Conservation (phyloP, 2,888 invertebrate genomes). For the Caenorhabditis angaria region DNA sequence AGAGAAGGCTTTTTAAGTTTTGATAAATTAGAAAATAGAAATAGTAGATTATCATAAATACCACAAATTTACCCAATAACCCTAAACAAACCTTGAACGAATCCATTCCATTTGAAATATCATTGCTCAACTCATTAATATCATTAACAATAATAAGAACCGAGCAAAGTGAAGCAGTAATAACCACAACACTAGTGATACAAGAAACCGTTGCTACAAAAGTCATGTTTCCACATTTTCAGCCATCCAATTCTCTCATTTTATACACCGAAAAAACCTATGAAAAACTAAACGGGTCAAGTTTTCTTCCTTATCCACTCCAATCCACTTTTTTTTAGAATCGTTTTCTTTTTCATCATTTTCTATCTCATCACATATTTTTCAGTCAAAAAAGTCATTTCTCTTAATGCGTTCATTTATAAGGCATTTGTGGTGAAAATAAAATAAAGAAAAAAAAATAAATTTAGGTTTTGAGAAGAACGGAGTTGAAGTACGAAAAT, state of each 20-base stretch:
- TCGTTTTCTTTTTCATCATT: slow-evolving; percentile 1
- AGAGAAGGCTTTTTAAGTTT: no score
- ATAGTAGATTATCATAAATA: no score
- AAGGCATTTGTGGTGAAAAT: slow-evolving; percentile 10
- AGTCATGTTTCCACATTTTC: slow-evolving; percentile 29
- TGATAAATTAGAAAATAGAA: no score
- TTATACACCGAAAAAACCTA: neutral
- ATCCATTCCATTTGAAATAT: slow-evolving; percentile 49
- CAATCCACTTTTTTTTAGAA: neutral
- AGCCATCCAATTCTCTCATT: slow-evolving; percentile 14
- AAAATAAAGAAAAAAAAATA: slow-evolving; percentile 35
- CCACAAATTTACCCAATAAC: slow-evolving; percentile 1
- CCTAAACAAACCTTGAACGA: slow-evolving; percentile 44
- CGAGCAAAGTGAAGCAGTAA: slow-evolving; percentile 41
- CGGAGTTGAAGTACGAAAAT: no score
- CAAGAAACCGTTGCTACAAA: slow-evolving; percentile 49
- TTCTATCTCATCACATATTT: neutral
- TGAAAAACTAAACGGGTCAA: slow-evolving; percentile 23
- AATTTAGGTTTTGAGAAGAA: no score
- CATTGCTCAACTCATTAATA: slow-evolving; percentile 48
- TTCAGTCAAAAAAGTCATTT: neutral
- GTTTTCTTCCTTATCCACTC: slow-evolving; percentile 1
- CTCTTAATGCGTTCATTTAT: neutral
- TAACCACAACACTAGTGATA: slow-evolving; percentile 38
- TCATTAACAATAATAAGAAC: slow-evolving; percentile 52